Evolutionary conservation across 2,797 vertebrate species (phyloP).

Genomic region (Paedocypris micromegethes): DNA sequence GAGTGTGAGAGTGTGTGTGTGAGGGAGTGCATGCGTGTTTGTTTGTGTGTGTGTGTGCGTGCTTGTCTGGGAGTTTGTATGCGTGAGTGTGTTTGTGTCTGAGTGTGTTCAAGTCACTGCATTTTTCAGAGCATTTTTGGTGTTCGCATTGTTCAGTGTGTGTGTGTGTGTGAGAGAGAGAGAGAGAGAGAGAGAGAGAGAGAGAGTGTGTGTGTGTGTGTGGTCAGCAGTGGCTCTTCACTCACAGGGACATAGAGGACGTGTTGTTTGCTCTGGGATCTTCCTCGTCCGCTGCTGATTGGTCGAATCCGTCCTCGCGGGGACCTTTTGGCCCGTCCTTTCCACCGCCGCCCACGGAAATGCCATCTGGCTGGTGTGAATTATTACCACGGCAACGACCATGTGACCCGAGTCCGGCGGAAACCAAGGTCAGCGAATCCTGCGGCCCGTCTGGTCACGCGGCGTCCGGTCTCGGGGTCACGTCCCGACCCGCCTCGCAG

Average conservation of each 20-base stretch:
- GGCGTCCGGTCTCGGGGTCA: slow-evolving; percentile 4
- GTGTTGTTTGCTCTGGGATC: slow-evolving; percentile 29
- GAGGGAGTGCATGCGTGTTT: no score
- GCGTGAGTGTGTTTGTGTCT: no score
- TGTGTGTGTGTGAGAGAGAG: no score
- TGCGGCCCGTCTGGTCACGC: slow-evolving; percentile 57
- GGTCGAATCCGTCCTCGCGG: slow-evolving; percentile 66
- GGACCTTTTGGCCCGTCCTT: slow-evolving; percentile 76
- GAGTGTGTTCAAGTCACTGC: no score
- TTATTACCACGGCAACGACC: slow-evolving; percentile 75
- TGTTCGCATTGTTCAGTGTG: no score
- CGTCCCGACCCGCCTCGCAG: not conserved
- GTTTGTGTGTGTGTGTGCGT: no score
- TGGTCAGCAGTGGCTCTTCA: slow-evolving; percentile 4
- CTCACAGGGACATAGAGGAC: slow-evolving; percentile 27
- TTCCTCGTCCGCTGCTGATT: slow-evolving; percentile 38
- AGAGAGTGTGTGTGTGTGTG: no score
- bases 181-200: no score
- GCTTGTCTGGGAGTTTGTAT: no score
- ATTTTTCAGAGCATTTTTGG: no score
- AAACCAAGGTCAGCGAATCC: slow-evolving; percentile 76
- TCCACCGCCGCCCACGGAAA: slow-evolving; percentile 73
- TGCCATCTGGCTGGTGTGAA: slow-evolving; percentile 81
- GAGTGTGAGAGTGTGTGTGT: no score
- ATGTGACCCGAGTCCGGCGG: slow-evolving; percentile 71